Evolutionary conservation across 2,113 vertebrate species (phyloP).

Genomic region (Solea senegalensis): DNA sequence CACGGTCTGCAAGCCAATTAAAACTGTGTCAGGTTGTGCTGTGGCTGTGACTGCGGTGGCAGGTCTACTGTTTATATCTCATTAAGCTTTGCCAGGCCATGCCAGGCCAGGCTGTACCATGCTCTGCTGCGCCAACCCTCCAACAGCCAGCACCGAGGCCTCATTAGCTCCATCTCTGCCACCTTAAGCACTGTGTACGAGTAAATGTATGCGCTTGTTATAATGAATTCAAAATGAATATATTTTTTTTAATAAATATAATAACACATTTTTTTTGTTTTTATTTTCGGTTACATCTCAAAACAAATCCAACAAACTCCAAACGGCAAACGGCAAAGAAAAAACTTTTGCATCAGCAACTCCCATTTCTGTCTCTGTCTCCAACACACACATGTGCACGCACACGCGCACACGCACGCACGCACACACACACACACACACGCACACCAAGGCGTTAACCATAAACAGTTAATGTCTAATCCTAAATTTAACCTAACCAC

Average conservation of each 20-base stretch:
- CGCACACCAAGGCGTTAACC: too few species aligned
- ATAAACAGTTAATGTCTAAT: too few species aligned
- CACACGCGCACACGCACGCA: too few species aligned
- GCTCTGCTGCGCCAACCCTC: slow-evolving; percentile 50
- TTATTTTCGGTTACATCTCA: slow-evolving; percentile 5
- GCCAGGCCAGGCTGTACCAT: slow-evolving; percentile 59
- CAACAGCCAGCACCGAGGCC: slow-evolving; percentile 39
- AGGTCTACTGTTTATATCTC: slow-evolving; percentile 70
- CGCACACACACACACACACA: too few species aligned
- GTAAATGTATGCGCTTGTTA: slow-evolving; percentile 21
- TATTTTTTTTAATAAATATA: background rate
- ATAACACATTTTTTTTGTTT: background rate
- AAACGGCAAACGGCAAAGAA: too few species aligned
- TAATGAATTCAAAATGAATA: slow-evolving; percentile 18
- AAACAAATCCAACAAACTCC: slow-evolving; percentile 2
- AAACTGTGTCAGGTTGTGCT: slow-evolving; percentile 61
- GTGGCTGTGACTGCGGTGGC: slow-evolving; percentile 55
- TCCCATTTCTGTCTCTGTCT: too few species aligned
- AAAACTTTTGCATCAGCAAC: too few species aligned
- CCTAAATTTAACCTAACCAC: too few species aligned
- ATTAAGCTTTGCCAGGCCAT: slow-evolving; percentile 69
- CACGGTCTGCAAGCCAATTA: slow-evolving; percentile 57
- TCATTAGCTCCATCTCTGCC: slow-evolving; percentile 62
- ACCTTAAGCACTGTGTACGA: slow-evolving; percentile 14
- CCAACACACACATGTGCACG: too few species aligned